These are phyloP conservation scores for Argynnis bischoffii DNA, from an alignment of 2,888 invertebrate species.

Conservation along the genomic window DNA sequence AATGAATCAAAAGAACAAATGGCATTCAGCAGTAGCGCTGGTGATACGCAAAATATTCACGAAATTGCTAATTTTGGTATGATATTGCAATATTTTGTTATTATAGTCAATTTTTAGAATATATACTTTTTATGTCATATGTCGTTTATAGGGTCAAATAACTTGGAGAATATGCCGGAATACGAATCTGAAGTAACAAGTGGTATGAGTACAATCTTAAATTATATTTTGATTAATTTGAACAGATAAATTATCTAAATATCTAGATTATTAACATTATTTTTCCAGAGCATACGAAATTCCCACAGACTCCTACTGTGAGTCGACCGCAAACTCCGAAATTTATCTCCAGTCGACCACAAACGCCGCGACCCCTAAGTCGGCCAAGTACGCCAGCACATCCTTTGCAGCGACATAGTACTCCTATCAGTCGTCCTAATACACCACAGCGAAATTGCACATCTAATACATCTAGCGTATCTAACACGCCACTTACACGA, in stretches of 20 bases:
- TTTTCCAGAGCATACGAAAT: conserved; percentile 17
- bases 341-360: conserved; percentile 56
- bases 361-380: conserved; percentile 54
- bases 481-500: conserved; percentile 31
- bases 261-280: neutral
- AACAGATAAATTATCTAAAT: neutral
- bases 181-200: conserved; percentile 13
- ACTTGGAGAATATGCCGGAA: conserved; percentile 10
- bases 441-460: conserved; percentile 52
- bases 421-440: conserved; percentile 56
- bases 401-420: conserved; percentile 43
- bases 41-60: conserved; percentile 38
- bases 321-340: conserved; percentile 65
- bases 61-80: conserved; percentile 45
- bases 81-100: neutral
- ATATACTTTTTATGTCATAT: neutral
- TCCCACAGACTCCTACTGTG: conserved; percentile 43
- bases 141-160: neutral
- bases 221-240: neutral
- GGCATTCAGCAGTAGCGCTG: conserved; percentile 23
- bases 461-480: neutral
- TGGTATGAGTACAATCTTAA: neutral
- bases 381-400: conserved; percentile 58
- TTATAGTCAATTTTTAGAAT: neutral
- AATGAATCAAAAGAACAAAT: conserved; percentile 26